Percentiles rank a stretch among this genome's conserved stretches.
Conservation (phyloP, 2,113 vertebrate genomes). For the Chaetops frenatus region DNA sequence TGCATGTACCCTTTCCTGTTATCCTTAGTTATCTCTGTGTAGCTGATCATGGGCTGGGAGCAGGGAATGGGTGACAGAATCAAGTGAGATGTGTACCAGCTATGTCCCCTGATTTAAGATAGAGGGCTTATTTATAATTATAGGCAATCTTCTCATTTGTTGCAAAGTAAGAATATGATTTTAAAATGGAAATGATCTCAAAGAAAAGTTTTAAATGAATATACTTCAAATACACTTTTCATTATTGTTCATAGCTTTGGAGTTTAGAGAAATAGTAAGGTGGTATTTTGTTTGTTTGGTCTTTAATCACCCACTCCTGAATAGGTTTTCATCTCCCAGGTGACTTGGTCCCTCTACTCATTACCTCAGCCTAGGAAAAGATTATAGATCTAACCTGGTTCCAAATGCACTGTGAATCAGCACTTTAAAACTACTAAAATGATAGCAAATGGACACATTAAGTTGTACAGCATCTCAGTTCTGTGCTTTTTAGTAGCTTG, state of each 20-base stretch:
- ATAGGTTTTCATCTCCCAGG: neutral
- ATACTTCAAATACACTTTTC: neutral
- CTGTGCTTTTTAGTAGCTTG: neutral
- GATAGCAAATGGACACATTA: neutral
- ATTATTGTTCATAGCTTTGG: neutral
- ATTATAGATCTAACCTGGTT: neutral
- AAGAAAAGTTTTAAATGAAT: neutral
- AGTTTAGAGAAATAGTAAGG: neutral
- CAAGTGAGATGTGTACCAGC: neutral
- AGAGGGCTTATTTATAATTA: neutral
- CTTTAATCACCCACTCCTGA: neutral
- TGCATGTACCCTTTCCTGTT: neutral
- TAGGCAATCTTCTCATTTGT: neutral
- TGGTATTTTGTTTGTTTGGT: neutral
- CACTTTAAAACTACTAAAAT: neutral
- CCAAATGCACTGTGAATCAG: neutral
- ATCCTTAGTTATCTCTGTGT: neutral
- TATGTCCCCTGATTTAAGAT: neutral
- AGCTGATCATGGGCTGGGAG: neutral
- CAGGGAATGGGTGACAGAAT: neutral
- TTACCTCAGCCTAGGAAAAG: neutral
- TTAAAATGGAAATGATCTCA: neutral
- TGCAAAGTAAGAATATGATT: neutral
- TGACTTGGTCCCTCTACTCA: neutral
- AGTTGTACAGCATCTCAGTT: neutral